Conservation (phyloP, 2,888 invertebrate genomes). For the Acleris emargana region DNA sequence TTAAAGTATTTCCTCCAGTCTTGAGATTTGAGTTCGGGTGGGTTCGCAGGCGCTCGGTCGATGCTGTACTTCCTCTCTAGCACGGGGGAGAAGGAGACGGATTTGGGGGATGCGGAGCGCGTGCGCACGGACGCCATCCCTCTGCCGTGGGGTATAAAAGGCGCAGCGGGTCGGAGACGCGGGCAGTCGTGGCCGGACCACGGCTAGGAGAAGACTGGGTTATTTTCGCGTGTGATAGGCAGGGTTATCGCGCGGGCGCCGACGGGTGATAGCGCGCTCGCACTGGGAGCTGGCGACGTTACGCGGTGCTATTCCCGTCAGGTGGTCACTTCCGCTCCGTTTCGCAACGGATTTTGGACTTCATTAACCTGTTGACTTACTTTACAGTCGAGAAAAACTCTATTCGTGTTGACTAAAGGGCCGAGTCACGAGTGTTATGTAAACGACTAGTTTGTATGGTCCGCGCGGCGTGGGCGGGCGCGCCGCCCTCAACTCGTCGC, state of each 20-base stretch:
- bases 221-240: conserved; percentile 70
- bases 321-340: conserved; percentile 79
- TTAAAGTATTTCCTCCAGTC: conserved; percentile 80
- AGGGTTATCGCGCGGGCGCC: conserved; percentile 76
- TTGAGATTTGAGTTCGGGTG: conserved; percentile 65
- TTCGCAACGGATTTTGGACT: conserved; percentile 74
- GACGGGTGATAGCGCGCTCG: conserved; percentile 76
- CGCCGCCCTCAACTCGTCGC: conserved; percentile 54
- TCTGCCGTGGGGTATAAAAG: conserved; percentile 71
- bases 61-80: conserved; percentile 83
- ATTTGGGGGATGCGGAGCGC: conserved; percentile 86
- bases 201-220: conserved; percentile 75
- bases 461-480: conserved; percentile 61
- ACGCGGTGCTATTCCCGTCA: conserved; percentile 81
- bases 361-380: conserved; percentile 70
- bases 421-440: conserved; percentile 50
- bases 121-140: conserved; percentile 85
- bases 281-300: conserved; percentile 75
- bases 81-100: conserved; percentile 86
- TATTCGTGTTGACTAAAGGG: conserved; percentile 36
- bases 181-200: conserved; percentile 77
- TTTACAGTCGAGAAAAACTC: conserved; percentile 36
- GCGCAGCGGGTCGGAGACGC: conserved; percentile 55
- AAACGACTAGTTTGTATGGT: conserved; percentile 45
- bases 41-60: conserved; percentile 64